Evolutionary conservation across 2,888 invertebrate genomes (phyloP), one percentile per base, ranked within the genome.

Genomic region (Capitulum mitella): DNA sequence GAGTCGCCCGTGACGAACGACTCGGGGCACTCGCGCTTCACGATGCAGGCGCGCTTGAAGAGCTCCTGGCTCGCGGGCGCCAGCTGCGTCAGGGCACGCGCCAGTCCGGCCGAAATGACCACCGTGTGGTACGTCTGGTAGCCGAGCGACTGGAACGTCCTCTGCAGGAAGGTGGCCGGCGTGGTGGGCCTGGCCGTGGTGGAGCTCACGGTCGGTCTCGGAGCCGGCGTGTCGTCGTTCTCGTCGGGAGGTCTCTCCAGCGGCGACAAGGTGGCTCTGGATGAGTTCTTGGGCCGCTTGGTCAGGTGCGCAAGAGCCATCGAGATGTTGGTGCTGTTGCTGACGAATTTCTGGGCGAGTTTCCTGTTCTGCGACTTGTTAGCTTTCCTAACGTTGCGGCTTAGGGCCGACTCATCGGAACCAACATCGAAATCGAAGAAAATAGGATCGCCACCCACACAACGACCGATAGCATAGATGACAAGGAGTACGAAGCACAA

Each of bases 391-490:
- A n/a, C n/a, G n/a, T n/a, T n/a, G n/a, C n/a, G n/a, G n/a, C n/a
- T n/a, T n/a, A n/a, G n/a, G n/a, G n/a, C n/a, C n/a, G n/a, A n/a
- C n/a, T n/a, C n/a, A n/a, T n/a, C n/a, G n/a, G n/a, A n/a, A n/a
- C n/a, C n/a, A n/a, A n/a, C 70, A 26, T 70, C 70, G 29, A 70
- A 40, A 22, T 70, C 70, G 40, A 70, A 70, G 40, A 70, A 70
- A 29, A 70, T 70, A 0, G 70, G 70, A 26, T 70, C 40, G 22
- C 70, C 70, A 2, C 70, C 70, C 1, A 70, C 70, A 70, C 70
- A 40, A 26, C 26, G 70, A 10, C 40, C 37, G 22, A 70, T 37
- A 2, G 26, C 34, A 19, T 3, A 37, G 16, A 26, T 12, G 5
- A 70, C 37, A 22, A 26, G 26, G 8, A 70, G 37, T 26, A 8